Conservation (phyloP, 2,113 vertebrate genomes). For the Hucho hucho region DNA sequence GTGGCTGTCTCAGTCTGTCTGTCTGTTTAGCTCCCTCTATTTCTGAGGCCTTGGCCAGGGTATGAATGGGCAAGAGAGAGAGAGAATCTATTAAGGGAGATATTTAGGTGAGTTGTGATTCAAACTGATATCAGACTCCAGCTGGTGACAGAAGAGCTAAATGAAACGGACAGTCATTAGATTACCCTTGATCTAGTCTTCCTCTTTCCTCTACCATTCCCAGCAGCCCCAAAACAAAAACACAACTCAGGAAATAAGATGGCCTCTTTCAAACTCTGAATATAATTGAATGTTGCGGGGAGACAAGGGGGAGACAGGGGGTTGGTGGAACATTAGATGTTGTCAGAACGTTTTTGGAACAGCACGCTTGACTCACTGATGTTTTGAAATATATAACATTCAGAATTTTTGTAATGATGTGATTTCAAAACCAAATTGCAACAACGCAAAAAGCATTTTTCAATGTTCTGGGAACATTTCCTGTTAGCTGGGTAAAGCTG, state of each 20-base stretch:
- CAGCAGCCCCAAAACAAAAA: not conserved
- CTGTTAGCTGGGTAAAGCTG: too few species aligned
- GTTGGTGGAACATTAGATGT: not conserved
- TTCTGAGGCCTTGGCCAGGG: not conserved
- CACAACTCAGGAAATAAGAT: not conserved
- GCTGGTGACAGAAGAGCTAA: constrained; percentile 4
- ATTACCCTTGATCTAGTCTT: constrained; percentile 9
- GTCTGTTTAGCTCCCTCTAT: not conserved
- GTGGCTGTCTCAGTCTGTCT: not conserved
- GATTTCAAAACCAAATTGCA: too few species aligned
- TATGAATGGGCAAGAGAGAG: too few species aligned
- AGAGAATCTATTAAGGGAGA: not conserved
- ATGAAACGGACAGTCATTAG: constrained; percentile 18
- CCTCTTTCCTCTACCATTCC: not conserved
- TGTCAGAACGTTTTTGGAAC: too few species aligned
- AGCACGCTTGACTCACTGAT: too few species aligned
- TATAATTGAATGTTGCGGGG: too few species aligned
- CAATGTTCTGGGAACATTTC: too few species aligned
- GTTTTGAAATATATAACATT: too few species aligned
- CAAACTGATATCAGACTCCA: constrained; percentile 9
- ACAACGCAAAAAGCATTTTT: too few species aligned
- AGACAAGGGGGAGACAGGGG: not conserved
- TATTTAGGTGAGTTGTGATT: constrained; percentile 8
- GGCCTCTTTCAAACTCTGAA: not conserved
- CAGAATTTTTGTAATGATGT: too few species aligned